Conservation (phyloP, 2,797 vertebrate species). For the Rhinogobio ventralis region DNA sequence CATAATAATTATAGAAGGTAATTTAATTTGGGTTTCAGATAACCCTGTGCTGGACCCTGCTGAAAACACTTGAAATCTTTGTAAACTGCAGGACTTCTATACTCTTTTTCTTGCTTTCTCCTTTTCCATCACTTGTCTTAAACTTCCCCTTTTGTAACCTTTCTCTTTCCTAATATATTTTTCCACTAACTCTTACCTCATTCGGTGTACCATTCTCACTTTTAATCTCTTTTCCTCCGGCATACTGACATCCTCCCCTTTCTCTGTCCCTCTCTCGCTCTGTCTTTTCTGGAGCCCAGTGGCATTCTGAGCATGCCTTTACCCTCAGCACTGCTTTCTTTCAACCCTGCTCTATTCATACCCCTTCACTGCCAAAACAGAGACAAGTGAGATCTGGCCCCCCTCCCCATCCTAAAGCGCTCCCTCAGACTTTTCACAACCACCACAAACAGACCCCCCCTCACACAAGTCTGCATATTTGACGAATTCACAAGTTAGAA, state of each 20-base stretch:
- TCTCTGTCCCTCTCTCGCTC: constrained; percentile 43
- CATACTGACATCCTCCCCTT: constrained; percentile 33
- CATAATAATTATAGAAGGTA: neutral
- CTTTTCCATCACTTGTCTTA: constrained; percentile 9
- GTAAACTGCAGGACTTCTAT: neutral
- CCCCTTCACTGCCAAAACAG: constrained; percentile 79
- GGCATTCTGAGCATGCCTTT: constrained; percentile 80
- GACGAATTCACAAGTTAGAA: neutral
- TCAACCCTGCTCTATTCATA: constrained; percentile 74
- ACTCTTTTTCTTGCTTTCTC: neutral
- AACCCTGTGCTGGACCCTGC: neutral
- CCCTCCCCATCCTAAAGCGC: constrained; percentile 49
- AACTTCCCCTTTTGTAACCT: neutral
- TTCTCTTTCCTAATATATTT: neutral
- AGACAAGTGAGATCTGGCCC: constrained; percentile 67
- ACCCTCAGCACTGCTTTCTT: constrained; percentile 76
- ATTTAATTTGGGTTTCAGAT: neutral
- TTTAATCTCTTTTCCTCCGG: neutral
- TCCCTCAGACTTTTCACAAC: constrained; percentile 55
- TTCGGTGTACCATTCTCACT: constrained; percentile 14
- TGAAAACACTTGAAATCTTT: neutral
- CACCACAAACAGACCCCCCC: constrained; percentile 43
- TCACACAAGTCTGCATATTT: constrained; percentile 24
- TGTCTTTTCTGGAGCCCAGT: constrained; percentile 60
- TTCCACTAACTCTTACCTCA: constrained; percentile 6